These are phyloP conservation scores for Polyergus mexicanus DNA, from an alignment of 1,140 invertebrate genomes.

Conservation along the genomic window DNA sequence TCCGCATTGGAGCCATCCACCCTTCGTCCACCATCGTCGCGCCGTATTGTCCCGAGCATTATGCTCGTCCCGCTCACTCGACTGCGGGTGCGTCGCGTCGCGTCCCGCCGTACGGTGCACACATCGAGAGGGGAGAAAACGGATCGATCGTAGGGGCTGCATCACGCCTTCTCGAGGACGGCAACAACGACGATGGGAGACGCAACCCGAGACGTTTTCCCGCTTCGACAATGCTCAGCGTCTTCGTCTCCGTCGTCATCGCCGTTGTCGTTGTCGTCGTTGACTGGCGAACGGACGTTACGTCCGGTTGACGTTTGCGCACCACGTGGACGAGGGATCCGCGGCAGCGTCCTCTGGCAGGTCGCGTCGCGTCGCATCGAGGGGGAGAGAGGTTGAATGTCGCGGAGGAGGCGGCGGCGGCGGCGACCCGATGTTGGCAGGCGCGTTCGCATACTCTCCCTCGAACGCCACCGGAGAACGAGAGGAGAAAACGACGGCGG, in stretches of 20 bases:
- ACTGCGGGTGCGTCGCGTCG: too few species aligned
- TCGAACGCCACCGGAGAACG: constrained; percentile 41
- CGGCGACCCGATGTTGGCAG: constrained; percentile 41
- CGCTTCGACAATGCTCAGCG: constrained; percentile 51
- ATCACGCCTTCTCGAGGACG: constrained; percentile 18
- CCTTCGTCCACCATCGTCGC: not conserved
- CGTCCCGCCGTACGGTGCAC: not conserved
- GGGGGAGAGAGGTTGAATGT: not conserved
- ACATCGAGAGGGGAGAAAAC: constrained; percentile 8
- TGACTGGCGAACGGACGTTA: too few species aligned
- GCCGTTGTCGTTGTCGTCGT: not conserved
- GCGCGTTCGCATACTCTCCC: constrained; percentile 68
- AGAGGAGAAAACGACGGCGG: constrained; percentile 50
- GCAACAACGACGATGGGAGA: not conserved
- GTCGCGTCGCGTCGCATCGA: not conserved
- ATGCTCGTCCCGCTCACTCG: not conserved
- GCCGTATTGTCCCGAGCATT: constrained; percentile 27
- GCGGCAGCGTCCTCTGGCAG: constrained; percentile 56
- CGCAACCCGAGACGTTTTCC: constrained; percentile 26
- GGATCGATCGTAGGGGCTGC: constrained; percentile 52
- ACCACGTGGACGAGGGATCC: constrained; percentile 76
- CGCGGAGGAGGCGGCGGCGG: not conserved
- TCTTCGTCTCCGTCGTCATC: not conserved
- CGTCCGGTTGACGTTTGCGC: constrained; percentile 73
- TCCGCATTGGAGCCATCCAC: not conserved